Percentiles rank a stretch among this genome's conserved stretches.
Conservation (phyloP, 1,140 invertebrate species). For the Pachypsylla venusta region DNA sequence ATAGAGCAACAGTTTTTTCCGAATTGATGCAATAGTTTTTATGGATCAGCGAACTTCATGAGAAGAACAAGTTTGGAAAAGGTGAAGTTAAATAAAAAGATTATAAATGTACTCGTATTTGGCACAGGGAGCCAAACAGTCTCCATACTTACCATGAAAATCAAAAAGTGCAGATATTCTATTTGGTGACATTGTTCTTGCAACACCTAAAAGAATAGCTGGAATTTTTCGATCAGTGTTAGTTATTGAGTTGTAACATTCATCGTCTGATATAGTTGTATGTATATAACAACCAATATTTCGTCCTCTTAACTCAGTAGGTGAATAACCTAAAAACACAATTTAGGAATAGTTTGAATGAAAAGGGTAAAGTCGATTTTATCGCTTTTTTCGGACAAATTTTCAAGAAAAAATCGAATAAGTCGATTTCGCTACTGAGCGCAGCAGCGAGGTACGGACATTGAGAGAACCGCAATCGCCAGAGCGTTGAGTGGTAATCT, state of each 20-base stretch:
- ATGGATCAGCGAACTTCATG: too few relatives aligned
- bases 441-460: too few relatives aligned
- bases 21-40: too few relatives aligned
- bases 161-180: neutral
- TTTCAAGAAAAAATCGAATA: neutral
- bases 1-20: too few relatives aligned
- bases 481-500: neutral
- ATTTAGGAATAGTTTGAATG: neutral
- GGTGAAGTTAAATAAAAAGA: too few relatives aligned
- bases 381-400: neutral
- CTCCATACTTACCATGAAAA: slow-evolving; percentile 7
- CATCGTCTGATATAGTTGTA: neutral
- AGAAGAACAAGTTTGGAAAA: too few relatives aligned
- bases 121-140: too few relatives aligned
- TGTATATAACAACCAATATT: neutral
- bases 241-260: neutral
- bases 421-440: too few relatives aligned
- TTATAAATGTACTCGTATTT: too few relatives aligned
- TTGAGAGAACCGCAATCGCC: too few relatives aligned
- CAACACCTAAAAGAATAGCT: neutral
- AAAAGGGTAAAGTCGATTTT: neutral
- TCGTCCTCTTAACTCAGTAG: neutral
- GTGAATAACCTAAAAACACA: neutral
- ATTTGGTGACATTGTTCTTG: neutral
- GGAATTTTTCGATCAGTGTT: too few relatives aligned